Percentiles rank a stretch among this genome's conserved stretches.
Conservation (phyloP, 1,140 invertebrate species). For the Drosophila auraria region DNA sequence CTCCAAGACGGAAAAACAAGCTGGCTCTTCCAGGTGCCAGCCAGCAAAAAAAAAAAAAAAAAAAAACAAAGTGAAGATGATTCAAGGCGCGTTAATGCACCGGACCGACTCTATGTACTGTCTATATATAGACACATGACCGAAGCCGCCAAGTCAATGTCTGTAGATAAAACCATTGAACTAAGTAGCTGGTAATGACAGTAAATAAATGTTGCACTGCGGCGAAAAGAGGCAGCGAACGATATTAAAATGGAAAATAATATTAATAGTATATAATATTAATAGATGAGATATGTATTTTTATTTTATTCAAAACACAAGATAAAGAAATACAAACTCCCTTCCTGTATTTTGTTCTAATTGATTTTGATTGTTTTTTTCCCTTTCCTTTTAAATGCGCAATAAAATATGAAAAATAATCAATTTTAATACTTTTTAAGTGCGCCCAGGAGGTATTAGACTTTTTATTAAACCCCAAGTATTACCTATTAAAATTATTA, state of each 20-base stretch:
- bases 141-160: slow-evolving; percentile 50
- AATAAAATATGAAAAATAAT: too few species aligned
- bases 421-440: too few species aligned
- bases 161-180: slow-evolving; percentile 58
- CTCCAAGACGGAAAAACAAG: slow-evolving; percentile 23
- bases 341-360: not conserved
- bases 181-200: slow-evolving; percentile 40
- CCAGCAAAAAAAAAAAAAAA: not conserved
- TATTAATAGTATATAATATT: not conserved
- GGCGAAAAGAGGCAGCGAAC: not conserved
- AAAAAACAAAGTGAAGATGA: slow-evolving; percentile 42
- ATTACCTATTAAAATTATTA: too few species aligned
- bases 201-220: slow-evolving; percentile 36
- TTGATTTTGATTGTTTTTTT: not conserved
- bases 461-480: too few species aligned
- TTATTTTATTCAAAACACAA: not conserved
- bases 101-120: not conserved
- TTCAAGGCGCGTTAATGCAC: slow-evolving; percentile 52
- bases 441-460: too few species aligned
- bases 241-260: not conserved
- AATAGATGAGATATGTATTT: not conserved
- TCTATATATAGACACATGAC: slow-evolving; percentile 73
- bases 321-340: not conserved
- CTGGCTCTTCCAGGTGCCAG: slow-evolving; percentile 21
- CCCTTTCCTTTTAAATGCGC: not conserved